phyloP scores from a whole-genome alignment of 2,113 vertebrate genomes.

The Tursiops truncatus region DNA sequence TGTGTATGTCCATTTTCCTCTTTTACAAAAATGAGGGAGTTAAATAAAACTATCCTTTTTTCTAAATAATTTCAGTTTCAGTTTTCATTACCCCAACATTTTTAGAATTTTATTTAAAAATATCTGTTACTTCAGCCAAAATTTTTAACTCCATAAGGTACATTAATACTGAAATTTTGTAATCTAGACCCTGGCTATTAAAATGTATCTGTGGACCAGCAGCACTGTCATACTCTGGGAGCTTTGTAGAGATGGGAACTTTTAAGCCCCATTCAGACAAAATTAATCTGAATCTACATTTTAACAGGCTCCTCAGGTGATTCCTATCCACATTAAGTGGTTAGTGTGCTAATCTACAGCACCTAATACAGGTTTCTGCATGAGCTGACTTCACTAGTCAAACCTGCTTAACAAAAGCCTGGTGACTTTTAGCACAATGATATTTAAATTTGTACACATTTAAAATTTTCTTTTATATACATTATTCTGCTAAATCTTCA shows the following conservation, averaged over 20 bases:
- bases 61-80: background rate
- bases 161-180: background rate
- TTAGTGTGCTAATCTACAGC: background rate
- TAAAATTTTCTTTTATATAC: background rate
- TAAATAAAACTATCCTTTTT: background rate
- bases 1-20: background rate
- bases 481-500: background rate
- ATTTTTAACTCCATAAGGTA: background rate
- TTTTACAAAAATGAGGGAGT: background rate
- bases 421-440: background rate
- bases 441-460: background rate
- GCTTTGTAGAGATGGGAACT: background rate
- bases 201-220: background rate
- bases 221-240: background rate
- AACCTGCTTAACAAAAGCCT: background rate
- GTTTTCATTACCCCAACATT: background rate
- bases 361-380: background rate
- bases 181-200: background rate
- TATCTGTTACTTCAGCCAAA: background rate
- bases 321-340: background rate
- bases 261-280: background rate
- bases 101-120: background rate
- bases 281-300: background rate
- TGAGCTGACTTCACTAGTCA: background rate
- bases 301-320: background rate